A percentile compares a stretch with the other conserved stretches of the same genome.
These are phyloP conservation scores for Steromphala cineraria DNA, from an alignment of 2,888 invertebrate genomes.

Conservation along the genomic window DNA sequence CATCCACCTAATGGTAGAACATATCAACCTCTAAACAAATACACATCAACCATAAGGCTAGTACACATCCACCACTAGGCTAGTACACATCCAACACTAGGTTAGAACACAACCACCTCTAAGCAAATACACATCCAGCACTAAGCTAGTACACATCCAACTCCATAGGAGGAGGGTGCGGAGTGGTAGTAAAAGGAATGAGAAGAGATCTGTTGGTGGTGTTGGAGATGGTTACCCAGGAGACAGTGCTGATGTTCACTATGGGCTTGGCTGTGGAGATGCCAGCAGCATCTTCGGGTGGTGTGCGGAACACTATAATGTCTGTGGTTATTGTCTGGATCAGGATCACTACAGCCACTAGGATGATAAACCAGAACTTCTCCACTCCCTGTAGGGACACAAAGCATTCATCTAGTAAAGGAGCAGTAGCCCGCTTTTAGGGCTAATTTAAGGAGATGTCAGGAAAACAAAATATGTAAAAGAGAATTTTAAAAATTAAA, in stretches of 20 bases:
- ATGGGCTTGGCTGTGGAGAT: slow-evolving; percentile 29
- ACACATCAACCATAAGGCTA: no score
- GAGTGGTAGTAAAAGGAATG: not conserved
- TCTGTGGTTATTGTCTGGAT: slow-evolving; percentile 70
- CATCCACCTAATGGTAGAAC: no score
- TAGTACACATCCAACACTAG: not conserved
- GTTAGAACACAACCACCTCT: not conserved
- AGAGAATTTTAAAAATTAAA: no score
- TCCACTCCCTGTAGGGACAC: slow-evolving; percentile 56
- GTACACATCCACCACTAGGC: no score
- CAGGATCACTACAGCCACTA: slow-evolving; percentile 62
- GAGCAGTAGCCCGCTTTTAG: no score
- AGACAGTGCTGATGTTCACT: slow-evolving; percentile 27
- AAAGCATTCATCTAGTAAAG: no score
- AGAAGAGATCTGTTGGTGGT: slow-evolving; percentile 29
- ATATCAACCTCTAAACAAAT: no score
- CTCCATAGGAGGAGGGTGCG: not conserved
- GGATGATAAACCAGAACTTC: slow-evolving; percentile 70
- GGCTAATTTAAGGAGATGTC: no score
- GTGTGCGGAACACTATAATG: slow-evolving; percentile 63
- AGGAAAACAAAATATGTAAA: no score
- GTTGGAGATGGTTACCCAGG: slow-evolving; percentile 41
- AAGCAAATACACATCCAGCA: not conserved
- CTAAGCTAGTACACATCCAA: not conserved
- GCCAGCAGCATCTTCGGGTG: slow-evolving; percentile 25